phyloP scores from a whole-genome alignment of 2,888 invertebrate genomes.

The Bimastos eiseni region DNA sequence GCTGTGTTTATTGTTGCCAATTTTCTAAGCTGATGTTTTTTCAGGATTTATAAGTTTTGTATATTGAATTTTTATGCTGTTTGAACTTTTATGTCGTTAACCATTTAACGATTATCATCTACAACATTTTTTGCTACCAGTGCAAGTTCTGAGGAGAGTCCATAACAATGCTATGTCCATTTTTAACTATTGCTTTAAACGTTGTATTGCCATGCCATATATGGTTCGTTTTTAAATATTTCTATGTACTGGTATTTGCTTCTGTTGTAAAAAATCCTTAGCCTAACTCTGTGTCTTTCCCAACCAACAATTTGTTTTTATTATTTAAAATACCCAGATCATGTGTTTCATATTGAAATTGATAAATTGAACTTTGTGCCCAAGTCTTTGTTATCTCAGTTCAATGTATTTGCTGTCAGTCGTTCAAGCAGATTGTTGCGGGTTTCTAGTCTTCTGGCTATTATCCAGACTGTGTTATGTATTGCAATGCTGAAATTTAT shows the following conservation, averaged over 20 bases:
- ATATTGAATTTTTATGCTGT: neutral
- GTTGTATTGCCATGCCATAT: too few species aligned
- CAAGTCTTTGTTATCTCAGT: conserved; percentile 13
- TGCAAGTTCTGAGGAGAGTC: neutral
- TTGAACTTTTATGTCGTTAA: neutral
- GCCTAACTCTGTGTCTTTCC: neutral
- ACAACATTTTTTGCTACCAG: neutral
- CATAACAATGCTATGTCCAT: neutral
- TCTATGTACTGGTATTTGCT: neutral
- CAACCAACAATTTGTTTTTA: neutral
- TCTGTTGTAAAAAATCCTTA: neutral
- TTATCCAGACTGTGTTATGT: neutral
- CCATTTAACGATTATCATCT: neutral
- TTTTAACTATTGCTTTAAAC: neutral
- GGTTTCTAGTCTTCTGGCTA: too few species aligned
- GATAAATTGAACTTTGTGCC: neutral
- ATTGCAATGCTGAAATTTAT: neutral
- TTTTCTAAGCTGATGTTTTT: conserved; percentile 5
- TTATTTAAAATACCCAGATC: neutral
- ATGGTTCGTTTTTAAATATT: neutral
- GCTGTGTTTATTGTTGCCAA: neutral
- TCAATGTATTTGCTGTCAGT: neutral
- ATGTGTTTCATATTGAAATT: neutral
- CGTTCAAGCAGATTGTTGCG: neutral
- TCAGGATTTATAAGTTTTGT: neutral